Evolutionary conservation across 2,888 invertebrate species (phyloP), one percentile per base, ranked within the genome.

Genomic region (Phrixothrix hirtus): DNA sequence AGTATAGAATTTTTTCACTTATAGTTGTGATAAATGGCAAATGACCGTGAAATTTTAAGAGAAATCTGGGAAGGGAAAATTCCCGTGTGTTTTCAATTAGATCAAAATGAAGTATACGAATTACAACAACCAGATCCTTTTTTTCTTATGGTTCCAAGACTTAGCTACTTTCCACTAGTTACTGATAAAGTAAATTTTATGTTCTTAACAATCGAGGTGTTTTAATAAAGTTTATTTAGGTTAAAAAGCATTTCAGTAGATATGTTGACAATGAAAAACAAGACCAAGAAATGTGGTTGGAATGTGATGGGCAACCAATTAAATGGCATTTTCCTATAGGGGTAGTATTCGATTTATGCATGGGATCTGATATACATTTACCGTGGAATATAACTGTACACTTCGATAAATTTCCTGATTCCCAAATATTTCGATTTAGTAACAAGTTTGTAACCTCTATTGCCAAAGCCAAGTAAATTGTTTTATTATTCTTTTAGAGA

Each of bases 61-160:
- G 94, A 95, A 79, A 86, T 96, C 64, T 98, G 97, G 97, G 94
- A 95, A 67, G 95, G 95, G 13, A 90, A 92, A 75, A 80, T 99
- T 37, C 96, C 98, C 0, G 86, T 97, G 46, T 93, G 94, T 76
- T 97, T 99, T 75, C 86, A 87, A 66, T 79, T 98, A 38, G 85
- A 93, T 66, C 82, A 88, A 21, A 92, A 95, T 67, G 96, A 98
- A 81, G 87, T 93, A 15, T 86, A 85, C 72, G 90, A 91, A 66
- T 81, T 94, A 32, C 92, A 92, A 70, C 88, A 90, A 63, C 95
- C 96, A 6, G 95, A 96, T 74, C 89, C 92, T 10, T 93, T 89
- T 76, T 95, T 92, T 77, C 81, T 96, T 50, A 92, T 96, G 91
- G 89, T 96, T 12, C 92, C 96, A 30, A 83, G 96, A 70, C 79